These are phyloP conservation scores for Trematomus bernacchii DNA, from an alignment of 2,797 vertebrate genomes.

Conservation along the genomic window DNA sequence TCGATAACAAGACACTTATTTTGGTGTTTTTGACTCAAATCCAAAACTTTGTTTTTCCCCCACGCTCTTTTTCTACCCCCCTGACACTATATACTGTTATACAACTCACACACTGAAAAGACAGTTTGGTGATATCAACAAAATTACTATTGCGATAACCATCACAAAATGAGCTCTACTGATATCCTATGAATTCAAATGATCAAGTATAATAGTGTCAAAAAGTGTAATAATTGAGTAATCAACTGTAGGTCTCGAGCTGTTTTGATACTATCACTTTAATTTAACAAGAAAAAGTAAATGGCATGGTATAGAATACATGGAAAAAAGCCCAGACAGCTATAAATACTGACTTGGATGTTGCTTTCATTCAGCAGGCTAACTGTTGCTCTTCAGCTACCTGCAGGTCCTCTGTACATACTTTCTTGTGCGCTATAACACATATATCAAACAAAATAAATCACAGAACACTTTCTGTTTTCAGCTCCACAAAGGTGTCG, in stretches of 20 bases:
- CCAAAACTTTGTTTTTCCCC: slow-evolving; percentile 11
- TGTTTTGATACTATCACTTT: background rate
- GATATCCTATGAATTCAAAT: background rate
- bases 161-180: slow-evolving; percentile 1
- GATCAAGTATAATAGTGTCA: background rate
- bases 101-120: background rate
- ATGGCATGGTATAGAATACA: background rate
- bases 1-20: slow-evolving; percentile 29
- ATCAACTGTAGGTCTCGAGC: background rate
- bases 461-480: too few relatives aligned
- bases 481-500: too few relatives aligned
- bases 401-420: background rate
- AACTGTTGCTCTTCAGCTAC: background rate
- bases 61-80: background rate
- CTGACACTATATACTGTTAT: background rate
- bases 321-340: background rate
- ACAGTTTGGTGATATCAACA: background rate
- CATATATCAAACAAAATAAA: too few relatives aligned
- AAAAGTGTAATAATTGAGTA: background rate
- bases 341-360: background rate
- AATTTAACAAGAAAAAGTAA: background rate
- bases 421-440: too few relatives aligned
- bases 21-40: slow-evolving; percentile 44
- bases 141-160: background rate
- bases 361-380: background rate